These are phyloP conservation scores for Petrosia ficiformis DNA, from an alignment of 37 sponge, comb jelly and placozoan genomes.

Conservation along the genomic window DNA sequence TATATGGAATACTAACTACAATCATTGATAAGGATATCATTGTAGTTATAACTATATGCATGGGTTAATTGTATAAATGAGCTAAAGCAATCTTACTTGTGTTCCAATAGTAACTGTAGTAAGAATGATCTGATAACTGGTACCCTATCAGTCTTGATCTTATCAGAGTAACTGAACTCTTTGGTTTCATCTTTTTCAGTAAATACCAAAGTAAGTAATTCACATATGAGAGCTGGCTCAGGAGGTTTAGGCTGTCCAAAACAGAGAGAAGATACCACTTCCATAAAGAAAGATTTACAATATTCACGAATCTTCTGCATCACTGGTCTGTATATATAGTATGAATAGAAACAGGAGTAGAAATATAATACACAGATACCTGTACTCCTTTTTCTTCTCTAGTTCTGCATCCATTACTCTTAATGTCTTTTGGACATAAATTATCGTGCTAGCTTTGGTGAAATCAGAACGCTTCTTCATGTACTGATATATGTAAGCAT, in stretches of 20 bases:
- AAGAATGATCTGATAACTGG: slow-evolving; percentile 62
- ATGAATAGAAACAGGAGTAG: neutral
- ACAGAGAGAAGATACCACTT: slow-evolving; percentile 61
- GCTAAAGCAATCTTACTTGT: slow-evolving; percentile 30
- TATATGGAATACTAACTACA: neutral
- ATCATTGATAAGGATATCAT: neutral
- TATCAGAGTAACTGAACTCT: slow-evolving; percentile 35
- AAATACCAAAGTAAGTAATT: slow-evolving; percentile 50
- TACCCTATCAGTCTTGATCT: slow-evolving; percentile 23
- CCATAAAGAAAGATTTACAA: slow-evolving; percentile 54
- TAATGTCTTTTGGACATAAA: neutral
- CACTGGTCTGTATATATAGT: neutral
- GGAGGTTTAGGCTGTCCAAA: slow-evolving; percentile 58
- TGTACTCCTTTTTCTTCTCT: too few relatives aligned
- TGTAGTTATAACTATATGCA: too few relatives aligned
- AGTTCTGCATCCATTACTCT: slow-evolving; percentile 13
- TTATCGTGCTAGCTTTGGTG: slow-evolving; percentile 7
- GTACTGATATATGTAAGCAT: neutral
- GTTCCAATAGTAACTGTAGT: slow-evolving; percentile 51
- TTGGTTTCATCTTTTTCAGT: slow-evolving; percentile 22
- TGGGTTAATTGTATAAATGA: neutral
- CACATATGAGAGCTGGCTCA: slow-evolving; percentile 43
- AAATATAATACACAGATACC: neutral
- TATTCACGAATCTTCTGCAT: slow-evolving; percentile 1
- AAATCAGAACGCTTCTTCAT: slow-evolving; percentile 19